Evolutionary conservation across 2,797 vertebrate species (phyloP), one percentile per base, ranked within the genome.

Genomic region (Chromis chromis): DNA sequence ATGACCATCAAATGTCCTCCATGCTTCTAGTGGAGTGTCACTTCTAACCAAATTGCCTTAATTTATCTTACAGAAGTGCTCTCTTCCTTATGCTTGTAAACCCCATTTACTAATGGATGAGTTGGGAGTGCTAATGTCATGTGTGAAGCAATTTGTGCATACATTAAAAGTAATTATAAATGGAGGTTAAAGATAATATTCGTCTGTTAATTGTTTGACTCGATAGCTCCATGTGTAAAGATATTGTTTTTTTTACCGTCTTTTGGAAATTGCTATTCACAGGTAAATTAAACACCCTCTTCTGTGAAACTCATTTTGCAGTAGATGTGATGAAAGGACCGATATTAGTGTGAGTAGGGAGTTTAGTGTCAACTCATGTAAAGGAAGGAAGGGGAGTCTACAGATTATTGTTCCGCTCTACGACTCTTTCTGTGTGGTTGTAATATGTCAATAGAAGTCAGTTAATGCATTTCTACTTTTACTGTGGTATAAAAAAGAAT

Each of bases 1-100:
- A 84, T 88, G 85, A 84, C 79, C 72, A 78, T 81, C 78, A 84
- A 60, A 82, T 58, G 79, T 84, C 82, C 75, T 87, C 74, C 49
- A 52, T 24, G 19, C 53, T 58, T 31, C 63, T 58, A 68, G 59
- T 78, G 49, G 67, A 78, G 65, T 76, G 59, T 83, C 83, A 66
- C 74, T 87, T 56, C 6, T 66, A 69, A 65, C 49, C 57, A 55
- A 36, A 81, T 81, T 56, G 48, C 58, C 31, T 77, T 69, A 54
- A 59, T 87, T 84, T 72, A 86, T 77, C 73, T 78, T 10, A n/a
- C 65, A 25, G 54, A 75, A 66, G 52, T 63, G 16, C 25, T 62
- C 22, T 55, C 50, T 13, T 52, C 57, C 24, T 54, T 19, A 14
- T 66, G 56, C 65, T 46, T 72, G 49, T 46, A 42, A 62, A 62